Conservation (phyloP, 2,888 invertebrate species). For the Tubulanus polymorphus region DNA sequence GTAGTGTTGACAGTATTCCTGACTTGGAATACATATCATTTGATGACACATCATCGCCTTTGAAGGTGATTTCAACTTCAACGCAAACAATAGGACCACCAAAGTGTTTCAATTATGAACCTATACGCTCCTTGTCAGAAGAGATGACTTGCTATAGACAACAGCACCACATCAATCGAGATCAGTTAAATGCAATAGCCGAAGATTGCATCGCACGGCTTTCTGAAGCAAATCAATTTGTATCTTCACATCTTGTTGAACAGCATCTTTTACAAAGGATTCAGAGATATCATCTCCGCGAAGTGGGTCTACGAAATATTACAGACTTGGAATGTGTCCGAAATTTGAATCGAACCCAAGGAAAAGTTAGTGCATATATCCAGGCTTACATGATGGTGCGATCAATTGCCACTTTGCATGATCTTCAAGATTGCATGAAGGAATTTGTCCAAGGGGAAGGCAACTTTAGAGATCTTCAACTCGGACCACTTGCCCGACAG, state of each 20-base stretch:
- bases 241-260: constrained; percentile 35
- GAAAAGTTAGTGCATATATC: constrained; percentile 38
- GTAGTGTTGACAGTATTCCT: no score
- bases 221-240: constrained; percentile 38
- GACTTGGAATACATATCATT: no score
- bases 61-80: no score
- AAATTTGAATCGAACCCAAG: constrained; percentile 29
- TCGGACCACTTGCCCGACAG: constrained; percentile 44
- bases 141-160: no score
- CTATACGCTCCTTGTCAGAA: no score
- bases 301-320: constrained; percentile 19
- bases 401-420: constrained; percentile 39
- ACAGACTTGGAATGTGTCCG: constrained; percentile 28
- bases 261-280: constrained; percentile 31
- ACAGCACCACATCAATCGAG: constrained; percentile 10
- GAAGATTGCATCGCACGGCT: constrained; percentile 41
- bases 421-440: constrained; percentile 31
- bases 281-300: constrained; percentile 10
- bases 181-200: constrained; percentile 32
- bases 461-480: constrained; percentile 32
- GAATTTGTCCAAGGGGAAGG: constrained; percentile 30
- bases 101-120: no score
- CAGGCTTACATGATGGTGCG: constrained; percentile 38
- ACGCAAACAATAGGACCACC: no score
- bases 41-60: no score